phyloP scores from a whole-genome alignment of 2,888 invertebrate genomes.

The Unio delphinus region DNA sequence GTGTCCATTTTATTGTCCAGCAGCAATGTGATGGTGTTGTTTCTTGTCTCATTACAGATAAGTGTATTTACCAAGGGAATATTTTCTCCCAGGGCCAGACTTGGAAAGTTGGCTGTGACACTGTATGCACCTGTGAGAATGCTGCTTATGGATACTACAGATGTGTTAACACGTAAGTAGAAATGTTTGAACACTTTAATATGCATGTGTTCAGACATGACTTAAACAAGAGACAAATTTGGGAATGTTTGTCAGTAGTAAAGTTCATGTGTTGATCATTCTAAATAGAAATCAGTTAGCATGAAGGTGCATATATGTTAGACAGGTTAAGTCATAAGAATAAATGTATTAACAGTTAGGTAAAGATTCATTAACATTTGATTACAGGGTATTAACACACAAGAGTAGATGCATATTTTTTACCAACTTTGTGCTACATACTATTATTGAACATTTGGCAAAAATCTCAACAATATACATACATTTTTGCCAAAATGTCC shows the following conservation, averaged over 20 bases:
- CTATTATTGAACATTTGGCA: background rate
- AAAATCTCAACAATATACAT: background rate
- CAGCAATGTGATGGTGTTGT: no score
- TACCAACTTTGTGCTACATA: no score
- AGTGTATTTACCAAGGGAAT: slow-evolving; percentile 48
- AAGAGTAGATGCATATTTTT: no score
- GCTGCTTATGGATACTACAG: slow-evolving; percentile 57
- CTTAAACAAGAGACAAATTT: no score
- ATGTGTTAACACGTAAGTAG: slow-evolving; percentile 52
- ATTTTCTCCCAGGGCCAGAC: slow-evolving; percentile 50
- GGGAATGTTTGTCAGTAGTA: no score
- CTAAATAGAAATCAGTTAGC: no score
- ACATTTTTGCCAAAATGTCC: background rate
- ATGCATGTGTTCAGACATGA: no score
- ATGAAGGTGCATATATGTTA: no score
- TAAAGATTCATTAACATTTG: background rate
- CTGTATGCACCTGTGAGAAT: slow-evolving; percentile 55
- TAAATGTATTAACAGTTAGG: slow-evolving; percentile 21
- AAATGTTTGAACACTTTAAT: background rate
- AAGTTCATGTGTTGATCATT: no score
- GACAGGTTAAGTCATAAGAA: no score
- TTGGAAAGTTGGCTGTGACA: slow-evolving; percentile 50
- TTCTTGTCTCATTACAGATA: slow-evolving; percentile 29
- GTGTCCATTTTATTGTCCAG: no score
- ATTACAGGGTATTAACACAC: background rate